Percentiles rank a stretch among this genome's conserved stretches.
These are phyloP conservation scores for Ptychobarbus kaznakovi DNA, from an alignment of 2,797 vertebrate genomes.

Conservation along the genomic window DNA sequence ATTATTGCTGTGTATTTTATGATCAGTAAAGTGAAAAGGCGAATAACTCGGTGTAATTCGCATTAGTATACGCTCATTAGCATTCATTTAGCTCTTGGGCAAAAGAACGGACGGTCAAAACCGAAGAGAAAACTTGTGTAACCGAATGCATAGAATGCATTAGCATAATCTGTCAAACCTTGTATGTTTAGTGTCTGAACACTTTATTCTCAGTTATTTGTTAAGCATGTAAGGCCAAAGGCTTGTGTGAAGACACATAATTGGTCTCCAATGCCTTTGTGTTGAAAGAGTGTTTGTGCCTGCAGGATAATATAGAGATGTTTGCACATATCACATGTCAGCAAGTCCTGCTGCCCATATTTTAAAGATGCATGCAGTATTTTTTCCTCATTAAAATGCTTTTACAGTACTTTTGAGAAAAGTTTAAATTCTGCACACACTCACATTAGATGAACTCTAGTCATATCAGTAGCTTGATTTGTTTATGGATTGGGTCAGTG, in stretches of 20 bases:
- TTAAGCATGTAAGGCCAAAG: conserved; percentile 29
- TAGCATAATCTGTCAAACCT: conserved; percentile 17
- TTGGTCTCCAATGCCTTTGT: conserved; percentile 37
- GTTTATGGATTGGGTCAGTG: background rate
- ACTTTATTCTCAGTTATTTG: conserved; percentile 23
- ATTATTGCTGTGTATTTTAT: background rate
- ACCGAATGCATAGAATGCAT: background rate
- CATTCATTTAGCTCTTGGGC: conserved; percentile 21
- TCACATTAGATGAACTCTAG: background rate
- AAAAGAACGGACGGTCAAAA: background rate
- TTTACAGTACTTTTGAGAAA: no score
- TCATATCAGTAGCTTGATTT: background rate
- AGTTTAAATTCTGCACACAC: background rate
- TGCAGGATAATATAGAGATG: conserved; percentile 25
- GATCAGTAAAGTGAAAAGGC: conserved; percentile 25
- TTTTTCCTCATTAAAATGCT: background rate
- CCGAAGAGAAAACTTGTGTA: background rate
- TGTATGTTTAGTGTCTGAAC: conserved; percentile 19
- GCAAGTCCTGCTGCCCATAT: background rate
- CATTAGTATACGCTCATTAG: background rate
- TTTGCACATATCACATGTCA: conserved; percentile 20
- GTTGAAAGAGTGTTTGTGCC: conserved; percentile 27
- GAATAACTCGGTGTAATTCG: conserved; percentile 1
- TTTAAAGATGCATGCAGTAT: background rate
- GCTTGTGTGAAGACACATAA: conserved; percentile 16